These are phyloP conservation scores for Lycaon pictus DNA, from an alignment of 2,113 vertebrate species.

Conservation along the genomic window DNA sequence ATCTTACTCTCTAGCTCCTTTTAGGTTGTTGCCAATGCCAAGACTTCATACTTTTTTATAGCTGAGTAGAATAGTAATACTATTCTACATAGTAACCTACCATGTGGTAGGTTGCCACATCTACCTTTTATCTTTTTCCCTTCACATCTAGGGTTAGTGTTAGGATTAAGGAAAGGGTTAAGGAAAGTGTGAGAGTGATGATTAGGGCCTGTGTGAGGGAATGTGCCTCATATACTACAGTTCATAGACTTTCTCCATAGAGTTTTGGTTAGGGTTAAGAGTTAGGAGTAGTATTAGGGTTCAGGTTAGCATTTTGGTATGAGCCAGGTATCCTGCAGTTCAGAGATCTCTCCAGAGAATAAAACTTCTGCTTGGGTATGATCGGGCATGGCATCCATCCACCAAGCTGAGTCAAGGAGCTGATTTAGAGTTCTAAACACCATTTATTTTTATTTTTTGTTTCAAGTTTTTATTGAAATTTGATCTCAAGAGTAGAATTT, in stretches of 20 bases:
- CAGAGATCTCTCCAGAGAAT: not conserved
- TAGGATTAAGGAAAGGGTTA: no score
- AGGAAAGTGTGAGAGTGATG: not conserved
- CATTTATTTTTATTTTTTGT: not conserved
- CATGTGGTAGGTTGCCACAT: not conserved
- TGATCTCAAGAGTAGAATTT: not conserved
- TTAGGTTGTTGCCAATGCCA: not conserved
- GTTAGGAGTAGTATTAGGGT: not conserved
- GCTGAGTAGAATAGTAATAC: not conserved
- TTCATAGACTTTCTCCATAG: not conserved
- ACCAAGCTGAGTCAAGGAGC: not conserved
- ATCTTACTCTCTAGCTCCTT: not conserved
- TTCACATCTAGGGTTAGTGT: not conserved
- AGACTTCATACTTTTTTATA: not conserved
- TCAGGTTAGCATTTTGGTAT: not conserved
- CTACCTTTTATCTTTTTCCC: not conserved
- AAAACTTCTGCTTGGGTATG: not conserved
- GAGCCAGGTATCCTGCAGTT: not conserved
- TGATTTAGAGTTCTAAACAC: not conserved
- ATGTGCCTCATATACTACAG: not conserved
- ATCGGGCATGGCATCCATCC: not conserved
- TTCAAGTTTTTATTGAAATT: not conserved
- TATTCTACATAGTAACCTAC: no score
- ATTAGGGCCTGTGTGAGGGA: not conserved
- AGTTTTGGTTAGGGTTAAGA: not conserved